These are phyloP conservation scores for Augochlora pura DNA, from an alignment of 1,140 invertebrate species.

Conservation along the genomic window DNA sequence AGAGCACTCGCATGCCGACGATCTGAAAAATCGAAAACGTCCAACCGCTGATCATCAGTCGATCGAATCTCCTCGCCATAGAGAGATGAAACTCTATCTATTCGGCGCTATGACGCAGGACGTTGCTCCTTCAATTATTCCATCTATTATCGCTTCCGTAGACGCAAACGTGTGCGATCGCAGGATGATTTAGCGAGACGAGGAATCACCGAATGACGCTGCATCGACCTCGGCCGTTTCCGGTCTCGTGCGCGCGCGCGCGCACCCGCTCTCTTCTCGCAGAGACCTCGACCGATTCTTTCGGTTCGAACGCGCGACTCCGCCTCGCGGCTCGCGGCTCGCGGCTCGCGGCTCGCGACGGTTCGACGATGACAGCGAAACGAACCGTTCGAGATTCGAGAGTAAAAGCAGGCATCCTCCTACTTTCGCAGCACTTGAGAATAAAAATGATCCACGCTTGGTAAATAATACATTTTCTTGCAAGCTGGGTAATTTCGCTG, in stretches of 20 bases:
- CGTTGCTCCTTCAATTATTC: neutral
- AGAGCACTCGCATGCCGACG: conserved; percentile 21
- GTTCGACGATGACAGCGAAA: neutral
- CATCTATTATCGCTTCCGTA: no score
- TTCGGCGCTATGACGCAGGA: no score
- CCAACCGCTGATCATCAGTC: no score
- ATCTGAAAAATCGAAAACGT: conserved; percentile 10
- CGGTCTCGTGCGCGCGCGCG: conserved; percentile 51
- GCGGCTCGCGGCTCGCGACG: no score
- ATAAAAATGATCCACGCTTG: no score
- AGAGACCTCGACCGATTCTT: conserved; percentile 52
- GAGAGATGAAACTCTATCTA: no score
- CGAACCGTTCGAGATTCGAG: neutral
- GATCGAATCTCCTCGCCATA: no score
- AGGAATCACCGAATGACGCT: conserved; percentile 26
- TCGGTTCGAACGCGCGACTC: neutral
- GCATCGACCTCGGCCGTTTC: conserved; percentile 67
- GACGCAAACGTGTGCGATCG: neutral
- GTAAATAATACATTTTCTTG: no score
- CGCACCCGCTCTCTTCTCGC: neutral
- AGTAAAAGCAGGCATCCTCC: neutral
- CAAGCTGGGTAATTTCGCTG: no score
- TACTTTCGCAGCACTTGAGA: no score
- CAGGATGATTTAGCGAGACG: conserved; percentile 26
- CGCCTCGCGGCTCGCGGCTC: no score